phyloP scores from a whole-genome alignment of 1,140 invertebrate genomes.

The Sarcophaga bullata region DNA sequence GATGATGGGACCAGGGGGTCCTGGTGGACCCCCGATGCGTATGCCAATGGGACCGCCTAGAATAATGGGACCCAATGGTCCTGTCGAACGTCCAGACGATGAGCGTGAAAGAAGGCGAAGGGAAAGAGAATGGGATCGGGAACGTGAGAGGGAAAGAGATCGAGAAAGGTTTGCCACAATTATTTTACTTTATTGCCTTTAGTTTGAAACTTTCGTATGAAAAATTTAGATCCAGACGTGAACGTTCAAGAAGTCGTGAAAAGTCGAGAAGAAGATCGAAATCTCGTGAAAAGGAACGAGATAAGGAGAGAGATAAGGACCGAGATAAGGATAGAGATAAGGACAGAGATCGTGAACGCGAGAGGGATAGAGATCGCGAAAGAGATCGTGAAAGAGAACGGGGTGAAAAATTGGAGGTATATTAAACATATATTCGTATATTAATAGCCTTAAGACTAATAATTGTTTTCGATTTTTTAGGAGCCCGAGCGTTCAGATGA shows the following conservation, averaged over 20 bases:
- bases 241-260: conserved; percentile 68
- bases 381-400: conserved; percentile 52
- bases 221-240: conserved; percentile 63
- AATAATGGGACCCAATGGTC: conserved; percentile 46
- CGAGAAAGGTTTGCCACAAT: conserved; percentile 49
- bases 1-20: conserved; percentile 50
- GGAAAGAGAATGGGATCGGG: conserved; percentile 42
- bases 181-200: background rate
- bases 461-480: conserved; percentile 19
- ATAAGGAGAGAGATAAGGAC: conserved; percentile 60
- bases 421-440: background rate
- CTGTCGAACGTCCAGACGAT: conserved; percentile 37
- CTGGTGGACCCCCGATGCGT: conserved; percentile 49
- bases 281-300: conserved; percentile 66
- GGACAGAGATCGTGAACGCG: conserved; percentile 62
- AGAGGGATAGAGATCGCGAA: conserved; percentile 54
- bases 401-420: conserved; percentile 52
- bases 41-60: conserved; percentile 54
- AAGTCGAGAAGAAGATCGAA: conserved; percentile 69
- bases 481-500: conserved; percentile 44
- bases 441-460: background rate
- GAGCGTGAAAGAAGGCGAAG: conserved; percentile 53
- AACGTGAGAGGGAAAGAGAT: conserved; percentile 66
- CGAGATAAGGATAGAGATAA: conserved; percentile 58
- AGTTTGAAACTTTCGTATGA: background rate